phyloP scores from a whole-genome alignment of 64 coral and sea anemone species.

The Montipora capricornis region DNA sequence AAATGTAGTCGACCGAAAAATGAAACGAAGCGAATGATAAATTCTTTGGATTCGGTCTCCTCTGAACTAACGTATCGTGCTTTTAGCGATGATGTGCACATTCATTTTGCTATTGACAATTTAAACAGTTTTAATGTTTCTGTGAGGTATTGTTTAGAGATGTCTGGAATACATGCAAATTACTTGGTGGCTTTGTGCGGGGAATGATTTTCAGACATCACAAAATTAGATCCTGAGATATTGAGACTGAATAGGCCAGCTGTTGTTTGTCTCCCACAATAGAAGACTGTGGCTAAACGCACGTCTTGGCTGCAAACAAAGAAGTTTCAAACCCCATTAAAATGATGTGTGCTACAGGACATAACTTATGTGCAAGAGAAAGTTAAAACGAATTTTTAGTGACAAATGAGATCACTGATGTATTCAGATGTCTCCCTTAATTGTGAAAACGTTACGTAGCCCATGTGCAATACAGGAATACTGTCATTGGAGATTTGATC shows the following conservation, averaged over 20 bases:
- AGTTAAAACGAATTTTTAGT: neutral
- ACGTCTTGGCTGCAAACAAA: neutral
- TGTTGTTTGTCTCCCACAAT: neutral
- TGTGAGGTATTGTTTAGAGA: constrained; percentile 2
- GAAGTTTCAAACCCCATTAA: neutral
- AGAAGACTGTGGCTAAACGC: neutral
- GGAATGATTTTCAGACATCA: constrained; percentile 61
- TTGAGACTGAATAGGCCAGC: constrained; percentile 24
- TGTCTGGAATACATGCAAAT: constrained; percentile 48
- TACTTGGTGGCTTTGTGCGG: constrained; percentile 9
- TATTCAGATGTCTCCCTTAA: neutral
- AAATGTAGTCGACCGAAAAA: no score
- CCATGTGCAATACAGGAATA: neutral
- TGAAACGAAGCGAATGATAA: neutral
- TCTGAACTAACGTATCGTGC: neutral
- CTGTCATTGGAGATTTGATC: neutral
- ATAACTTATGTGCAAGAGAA: neutral
- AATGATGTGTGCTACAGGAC: neutral
- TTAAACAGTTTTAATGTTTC: constrained; percentile 37
- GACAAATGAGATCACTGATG: neutral
- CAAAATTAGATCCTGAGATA: constrained; percentile 57
- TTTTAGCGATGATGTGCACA: neutral
- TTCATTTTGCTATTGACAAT: constrained; percentile 34
- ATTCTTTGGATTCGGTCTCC: no score
- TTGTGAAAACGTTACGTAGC: neutral